Percentiles rank a stretch among this genome's conserved stretches.
phyloP scores from a whole-genome alignment of 2,888 invertebrate genomes.

The Xestobium rufovillosum region DNA sequence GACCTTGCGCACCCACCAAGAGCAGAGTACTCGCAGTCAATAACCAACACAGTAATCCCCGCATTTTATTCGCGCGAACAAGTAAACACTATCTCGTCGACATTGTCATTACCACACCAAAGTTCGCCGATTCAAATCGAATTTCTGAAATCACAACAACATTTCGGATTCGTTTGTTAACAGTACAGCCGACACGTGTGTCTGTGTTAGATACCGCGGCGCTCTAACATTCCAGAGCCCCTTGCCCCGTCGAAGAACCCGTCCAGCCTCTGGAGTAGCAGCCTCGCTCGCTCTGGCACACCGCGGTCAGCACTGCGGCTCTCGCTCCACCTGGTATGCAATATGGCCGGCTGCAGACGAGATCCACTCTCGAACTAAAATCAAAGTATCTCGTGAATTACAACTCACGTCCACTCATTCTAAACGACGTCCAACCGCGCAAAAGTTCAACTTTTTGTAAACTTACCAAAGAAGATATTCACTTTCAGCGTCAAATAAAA shows the following conservation, averaged over 20 bases:
- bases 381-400: constrained; percentile 3
- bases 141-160: constrained; percentile 27
- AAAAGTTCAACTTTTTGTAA: too few species aligned
- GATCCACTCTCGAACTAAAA: constrained; percentile 6
- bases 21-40: constrained; percentile 30
- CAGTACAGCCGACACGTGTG: constrained; percentile 36
- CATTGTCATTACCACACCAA: too few species aligned
- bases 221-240: constrained; percentile 43
- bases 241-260: constrained; percentile 40
- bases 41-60: constrained; percentile 29
- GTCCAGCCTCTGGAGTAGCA: constrained; percentile 41
- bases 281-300: constrained; percentile 29
- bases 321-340: constrained; percentile 44
- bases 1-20: constrained; percentile 35
- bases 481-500: too few species aligned
- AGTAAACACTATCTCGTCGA: too few species aligned
- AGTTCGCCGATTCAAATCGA: constrained; percentile 24
- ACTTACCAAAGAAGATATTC: too few species aligned
- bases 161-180: constrained; percentile 33
- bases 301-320: constrained; percentile 25
- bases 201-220: constrained; percentile 37
- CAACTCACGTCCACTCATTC: too few species aligned
- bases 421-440: too few species aligned
- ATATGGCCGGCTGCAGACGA: constrained; percentile 41
- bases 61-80: constrained; percentile 23